These are phyloP conservation scores for Trisateles emortualis DNA, from an alignment of 2,888 invertebrate species.

Conservation along the genomic window DNA sequence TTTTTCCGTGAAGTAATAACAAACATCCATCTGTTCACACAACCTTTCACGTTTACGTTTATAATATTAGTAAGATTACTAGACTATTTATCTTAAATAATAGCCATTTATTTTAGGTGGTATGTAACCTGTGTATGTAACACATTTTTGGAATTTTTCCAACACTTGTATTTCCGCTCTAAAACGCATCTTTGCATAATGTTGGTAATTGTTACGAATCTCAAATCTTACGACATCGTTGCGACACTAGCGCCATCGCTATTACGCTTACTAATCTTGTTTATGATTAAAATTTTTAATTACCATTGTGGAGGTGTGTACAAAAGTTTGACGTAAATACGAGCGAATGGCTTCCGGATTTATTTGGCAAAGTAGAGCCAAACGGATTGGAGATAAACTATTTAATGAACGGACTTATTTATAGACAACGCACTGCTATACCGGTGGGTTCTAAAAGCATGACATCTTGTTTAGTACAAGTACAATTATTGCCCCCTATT, in stretches of 20 bases:
- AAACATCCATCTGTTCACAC: too few relatives aligned
- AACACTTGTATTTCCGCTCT: constrained; percentile 44
- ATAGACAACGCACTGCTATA: not conserved
- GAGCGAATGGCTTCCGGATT: constrained; percentile 35
- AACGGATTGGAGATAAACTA: not conserved
- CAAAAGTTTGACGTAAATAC: constrained; percentile 32
- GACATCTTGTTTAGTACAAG: too few relatives aligned
- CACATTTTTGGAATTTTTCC: constrained; percentile 38
- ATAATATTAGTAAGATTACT: not conserved
- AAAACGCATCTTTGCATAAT: constrained; percentile 43
- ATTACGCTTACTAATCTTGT: constrained; percentile 22
- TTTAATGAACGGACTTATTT: not conserved
- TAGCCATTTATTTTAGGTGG: constrained; percentile 7
- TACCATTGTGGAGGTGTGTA: constrained; percentile 33
- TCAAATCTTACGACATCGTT: constrained; percentile 34
- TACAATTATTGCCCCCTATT: too few relatives aligned
- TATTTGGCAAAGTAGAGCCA: not conserved
- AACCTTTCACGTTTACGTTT: too few relatives aligned
- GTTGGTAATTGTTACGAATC: constrained; percentile 31
- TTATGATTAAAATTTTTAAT: constrained; percentile 25
- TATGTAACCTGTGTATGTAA: too few relatives aligned
- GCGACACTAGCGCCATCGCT: constrained; percentile 34
- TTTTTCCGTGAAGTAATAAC: too few relatives aligned
- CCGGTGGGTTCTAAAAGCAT: too few relatives aligned
- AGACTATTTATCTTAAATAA: constrained; percentile 11